Evolutionary conservation across 2,113 vertebrate species (phyloP).

Genomic region (Ramphastos sulfuratus): DNA sequence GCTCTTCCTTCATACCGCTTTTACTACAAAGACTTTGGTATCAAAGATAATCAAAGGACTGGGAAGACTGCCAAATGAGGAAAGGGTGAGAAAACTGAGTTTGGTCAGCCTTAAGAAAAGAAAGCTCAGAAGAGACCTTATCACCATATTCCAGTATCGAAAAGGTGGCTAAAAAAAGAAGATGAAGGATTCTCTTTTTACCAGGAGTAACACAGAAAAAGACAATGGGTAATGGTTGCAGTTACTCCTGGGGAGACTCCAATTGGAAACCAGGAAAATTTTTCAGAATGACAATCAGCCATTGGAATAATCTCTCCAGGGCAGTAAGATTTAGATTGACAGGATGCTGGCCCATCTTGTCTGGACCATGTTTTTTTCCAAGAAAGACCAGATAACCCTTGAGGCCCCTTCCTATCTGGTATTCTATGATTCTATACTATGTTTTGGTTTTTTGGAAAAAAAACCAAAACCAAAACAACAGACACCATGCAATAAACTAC

Average conservation of each 20-base stretch:
- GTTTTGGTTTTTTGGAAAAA: not conserved
- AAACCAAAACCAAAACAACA: too few species aligned
- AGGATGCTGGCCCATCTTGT: not conserved
- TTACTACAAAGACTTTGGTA: not conserved
- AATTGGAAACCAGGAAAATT: not conserved
- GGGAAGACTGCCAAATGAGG: not conserved
- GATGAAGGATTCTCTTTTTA: not conserved
- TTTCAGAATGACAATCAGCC: not conserved
- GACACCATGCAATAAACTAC: not conserved
- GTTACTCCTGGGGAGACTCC: not conserved
- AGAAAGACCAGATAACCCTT: not conserved
- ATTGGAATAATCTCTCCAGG: not conserved
- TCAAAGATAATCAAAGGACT: not conserved
- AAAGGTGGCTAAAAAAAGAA: not conserved
- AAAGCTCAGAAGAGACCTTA: not conserved
- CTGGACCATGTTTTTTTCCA: not conserved
- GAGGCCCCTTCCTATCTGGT: not conserved
- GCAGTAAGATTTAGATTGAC: not conserved
- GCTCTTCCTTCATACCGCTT: not conserved
- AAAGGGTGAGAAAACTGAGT: not conserved
- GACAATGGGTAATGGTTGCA: not conserved
- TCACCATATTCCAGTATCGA: not conserved
- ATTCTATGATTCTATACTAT: not conserved
- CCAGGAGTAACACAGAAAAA: not conserved
- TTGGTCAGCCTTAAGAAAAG: not conserved